Evolutionary conservation across 2,113 vertebrate species (phyloP), one percentile per base, ranked within the genome.

Genomic region (Stercorarius parasiticus): DNA sequence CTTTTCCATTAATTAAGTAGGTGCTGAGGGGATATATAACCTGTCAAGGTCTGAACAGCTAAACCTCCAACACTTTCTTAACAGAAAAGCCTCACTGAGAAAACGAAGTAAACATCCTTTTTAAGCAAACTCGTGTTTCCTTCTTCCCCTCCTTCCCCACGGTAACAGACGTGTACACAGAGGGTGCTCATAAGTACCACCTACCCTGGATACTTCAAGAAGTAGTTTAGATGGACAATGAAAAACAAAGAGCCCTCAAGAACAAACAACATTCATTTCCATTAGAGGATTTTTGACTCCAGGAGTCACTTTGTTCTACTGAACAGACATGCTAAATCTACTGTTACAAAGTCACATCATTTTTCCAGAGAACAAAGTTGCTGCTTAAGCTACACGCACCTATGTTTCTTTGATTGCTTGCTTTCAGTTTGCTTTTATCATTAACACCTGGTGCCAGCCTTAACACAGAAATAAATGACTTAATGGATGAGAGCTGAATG

Each of bases 11-110:
- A 92, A 95, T 86, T 79, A 91, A 82, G 92, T 70, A n/a, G 56
- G 64, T 91, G 64, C 67, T 50, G 47, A 84, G 80, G 71, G 55
- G 36, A 91, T 52, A 65, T 11, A 81, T 11, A 96, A 88, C 52
- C 71, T 94, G 70, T 40, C 84, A 85, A 91, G 49, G 53, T 87
- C 71, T 87, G 49, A 95, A 90, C n/a, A 95, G 78, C 40, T 94
- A 81, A 89, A 42, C 73, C 77, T 88, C 52, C 73, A 95, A 32
- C 25, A 71, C n/a, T 13, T 78, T 62, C 47, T 52, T 62, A 71
- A 45, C 19, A 69, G 26, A 38, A 67, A 74, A 87, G 14, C 7
- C 61, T 69, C 49, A 22, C 32, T 26, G 34, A 82, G 40, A 36
- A 94, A 95, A 88, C 19, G 21, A 92, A 88, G 66, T 53, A 89